phyloP scores from a whole-genome alignment of 2,888 invertebrate species.

The Biston betularia region DNA sequence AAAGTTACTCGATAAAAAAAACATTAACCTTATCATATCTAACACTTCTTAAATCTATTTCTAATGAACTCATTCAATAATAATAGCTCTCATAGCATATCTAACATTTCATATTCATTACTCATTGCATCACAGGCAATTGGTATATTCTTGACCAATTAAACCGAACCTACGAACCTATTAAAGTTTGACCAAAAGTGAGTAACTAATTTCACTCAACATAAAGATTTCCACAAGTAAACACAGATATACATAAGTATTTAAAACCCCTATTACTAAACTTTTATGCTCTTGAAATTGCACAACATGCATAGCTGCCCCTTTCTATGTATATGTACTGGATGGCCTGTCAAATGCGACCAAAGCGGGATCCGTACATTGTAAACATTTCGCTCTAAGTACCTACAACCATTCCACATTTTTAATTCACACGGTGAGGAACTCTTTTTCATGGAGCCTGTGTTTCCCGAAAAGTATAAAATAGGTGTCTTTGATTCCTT shows the following conservation, averaged over 20 bases:
- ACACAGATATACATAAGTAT: not conserved
- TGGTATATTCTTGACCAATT: too few species aligned
- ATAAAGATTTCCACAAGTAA: not conserved
- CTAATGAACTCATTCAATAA: not conserved
- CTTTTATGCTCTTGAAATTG: not conserved
- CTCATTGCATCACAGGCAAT: too few species aligned
- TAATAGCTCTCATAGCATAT: not conserved
- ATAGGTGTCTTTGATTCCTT: not conserved
- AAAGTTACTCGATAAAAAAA: too few species aligned
- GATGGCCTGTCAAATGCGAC: too few species aligned
- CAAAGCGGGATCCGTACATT: too few species aligned
- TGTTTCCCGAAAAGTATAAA: not conserved
- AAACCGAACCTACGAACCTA: too few species aligned
- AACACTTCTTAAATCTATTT: not conserved
- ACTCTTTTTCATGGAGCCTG: not conserved
- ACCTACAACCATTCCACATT: not conserved
- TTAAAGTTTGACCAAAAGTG: constrained; percentile 7
- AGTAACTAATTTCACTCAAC: not conserved
- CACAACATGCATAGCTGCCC: not conserved
- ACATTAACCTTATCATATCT: not conserved
- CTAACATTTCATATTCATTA: too few species aligned
- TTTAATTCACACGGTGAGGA: not conserved
- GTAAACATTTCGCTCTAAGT: too few species aligned
- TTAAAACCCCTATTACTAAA: not conserved
- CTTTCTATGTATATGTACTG: not conserved